phyloP scores from a whole-genome alignment of 2,888 invertebrate genomes.

The Acanthacorydalis orientalis region DNA sequence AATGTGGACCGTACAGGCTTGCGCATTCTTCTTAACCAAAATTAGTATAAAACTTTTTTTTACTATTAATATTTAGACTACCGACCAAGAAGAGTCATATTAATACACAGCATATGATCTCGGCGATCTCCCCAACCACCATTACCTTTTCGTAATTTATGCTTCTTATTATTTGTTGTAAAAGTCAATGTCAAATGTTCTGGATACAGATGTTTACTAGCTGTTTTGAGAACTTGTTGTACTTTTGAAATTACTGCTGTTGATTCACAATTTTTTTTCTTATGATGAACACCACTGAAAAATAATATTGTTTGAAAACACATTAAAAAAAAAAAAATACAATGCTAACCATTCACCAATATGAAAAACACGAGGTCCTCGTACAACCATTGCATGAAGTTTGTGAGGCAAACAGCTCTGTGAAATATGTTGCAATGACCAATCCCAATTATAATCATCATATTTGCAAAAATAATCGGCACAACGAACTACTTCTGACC shows the following conservation, averaged over 20 bases:
- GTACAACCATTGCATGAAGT: conserved; percentile 74
- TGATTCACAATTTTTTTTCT: conserved; percentile 79
- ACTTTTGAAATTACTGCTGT: conserved; percentile 72
- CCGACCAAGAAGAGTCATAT: conserved; percentile 39
- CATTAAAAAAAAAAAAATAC: neutral
- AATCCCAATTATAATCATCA: conserved; percentile 99
- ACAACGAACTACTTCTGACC: conserved; percentile 68
- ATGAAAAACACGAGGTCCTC: conserved; percentile 92
- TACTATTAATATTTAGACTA: conserved; percentile 12
- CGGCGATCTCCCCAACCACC: conserved; percentile 95
- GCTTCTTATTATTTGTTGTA: conserved; percentile 50
- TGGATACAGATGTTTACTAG: conserved; percentile 54
- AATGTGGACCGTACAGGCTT: no score
- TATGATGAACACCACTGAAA: conserved; percentile 87
- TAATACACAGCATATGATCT: conserved; percentile 67
- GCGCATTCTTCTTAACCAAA: no score
- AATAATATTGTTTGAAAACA: conserved; percentile 7
- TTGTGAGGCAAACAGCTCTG: conserved; percentile 63
- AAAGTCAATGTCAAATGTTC: conserved; percentile 46
- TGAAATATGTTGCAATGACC: conserved; percentile 84
- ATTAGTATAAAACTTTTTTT: neutral
- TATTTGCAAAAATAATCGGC: conserved; percentile 81
- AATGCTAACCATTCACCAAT: conserved; percentile 88
- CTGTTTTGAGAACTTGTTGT: conserved; percentile 57
- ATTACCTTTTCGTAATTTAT: conserved; percentile 72